phyloP scores from a whole-genome alignment of 2,888 invertebrate species.

The Eilema depressum region DNA sequence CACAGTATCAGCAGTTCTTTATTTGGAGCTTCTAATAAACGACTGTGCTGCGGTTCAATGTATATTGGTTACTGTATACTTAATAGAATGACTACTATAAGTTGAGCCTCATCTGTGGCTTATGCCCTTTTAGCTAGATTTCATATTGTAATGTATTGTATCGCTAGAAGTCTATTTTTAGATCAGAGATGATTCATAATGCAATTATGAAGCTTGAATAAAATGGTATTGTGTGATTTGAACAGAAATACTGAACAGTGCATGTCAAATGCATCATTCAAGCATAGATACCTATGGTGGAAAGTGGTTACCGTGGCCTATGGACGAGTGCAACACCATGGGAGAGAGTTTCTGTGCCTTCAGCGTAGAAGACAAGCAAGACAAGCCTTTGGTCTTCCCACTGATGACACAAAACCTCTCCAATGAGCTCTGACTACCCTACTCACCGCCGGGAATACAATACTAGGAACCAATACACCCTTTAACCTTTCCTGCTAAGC shows the following conservation, averaged over 20 bases:
- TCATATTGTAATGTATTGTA: conserved; percentile 9
- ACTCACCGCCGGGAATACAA: too few relatives aligned
- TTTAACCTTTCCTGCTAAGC: too few relatives aligned
- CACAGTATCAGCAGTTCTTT: conserved; percentile 55
- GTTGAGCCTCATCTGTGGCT: conserved; percentile 15
- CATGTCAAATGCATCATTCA: not conserved
- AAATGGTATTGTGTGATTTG: conserved; percentile 1
- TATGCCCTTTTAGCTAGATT: conserved; percentile 23
- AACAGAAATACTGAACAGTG: not conserved
- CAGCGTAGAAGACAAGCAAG: too few relatives aligned
- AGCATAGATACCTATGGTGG: not conserved
- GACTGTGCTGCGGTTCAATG: conserved; percentile 28
- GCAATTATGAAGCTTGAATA: not conserved
- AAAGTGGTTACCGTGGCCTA: too few relatives aligned
- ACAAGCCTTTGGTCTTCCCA: too few relatives aligned
- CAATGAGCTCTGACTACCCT: too few relatives aligned
- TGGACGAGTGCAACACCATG: too few relatives aligned
- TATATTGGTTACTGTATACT: conserved; percentile 18
- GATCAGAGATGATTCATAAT: not conserved
- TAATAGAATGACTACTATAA: conserved; percentile 17
- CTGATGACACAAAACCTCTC: too few relatives aligned
- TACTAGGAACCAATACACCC: too few relatives aligned
- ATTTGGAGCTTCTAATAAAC: conserved; percentile 53
- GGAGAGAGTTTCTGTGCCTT: too few relatives aligned
- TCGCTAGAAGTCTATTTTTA: conserved; percentile 14